phyloP scores from a whole-genome alignment of 1,140 invertebrate species.

The Megathymus violae region DNA sequence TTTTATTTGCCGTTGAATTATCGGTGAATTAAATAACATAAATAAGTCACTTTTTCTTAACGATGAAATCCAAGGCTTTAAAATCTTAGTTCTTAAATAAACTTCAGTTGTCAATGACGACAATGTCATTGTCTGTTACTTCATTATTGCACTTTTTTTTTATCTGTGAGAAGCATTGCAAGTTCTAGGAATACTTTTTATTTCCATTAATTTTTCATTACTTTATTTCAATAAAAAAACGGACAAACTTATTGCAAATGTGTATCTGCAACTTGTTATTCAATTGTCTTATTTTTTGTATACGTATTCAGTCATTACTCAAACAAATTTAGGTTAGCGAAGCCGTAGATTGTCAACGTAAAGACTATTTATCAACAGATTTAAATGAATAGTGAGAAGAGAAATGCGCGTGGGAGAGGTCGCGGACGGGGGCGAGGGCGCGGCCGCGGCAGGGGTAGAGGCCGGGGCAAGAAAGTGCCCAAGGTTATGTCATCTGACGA shows the following conservation, averaged over 20 bases:
- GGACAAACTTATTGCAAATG: not conserved
- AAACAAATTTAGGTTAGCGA: slow-evolving; percentile 29
- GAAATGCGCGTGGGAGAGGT: slow-evolving; percentile 84
- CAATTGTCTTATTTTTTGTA: not conserved
- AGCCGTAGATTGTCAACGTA: slow-evolving; percentile 23
- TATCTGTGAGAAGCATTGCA: slow-evolving; percentile 21
- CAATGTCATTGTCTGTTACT: too few relatives aligned
- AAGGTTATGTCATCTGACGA: slow-evolving; percentile 90
- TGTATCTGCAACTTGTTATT: not conserved
- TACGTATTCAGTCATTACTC: slow-evolving; percentile 23
- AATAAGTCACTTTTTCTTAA: too few relatives aligned
- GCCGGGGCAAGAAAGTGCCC: slow-evolving; percentile 88
- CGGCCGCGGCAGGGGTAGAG: slow-evolving; percentile 87
- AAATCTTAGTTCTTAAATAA: too few relatives aligned
- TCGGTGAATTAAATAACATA: too few relatives aligned
- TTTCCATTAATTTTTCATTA: slow-evolving; percentile 6
- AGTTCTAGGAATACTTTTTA: not conserved
- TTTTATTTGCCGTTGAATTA: too few relatives aligned
- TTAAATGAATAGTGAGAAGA: slow-evolving; percentile 82
- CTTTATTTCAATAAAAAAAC: slow-evolving; percentile 12
- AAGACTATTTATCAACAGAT: slow-evolving; percentile 30
- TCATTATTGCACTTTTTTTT: not conserved
- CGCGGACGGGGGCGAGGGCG: slow-evolving; percentile 87
- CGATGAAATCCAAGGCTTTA: too few relatives aligned
- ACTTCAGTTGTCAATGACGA: too few relatives aligned